Base-by-base conservation (phyloP, 2,888 invertebrate genomes). In the Diarsia mendica region DNA sequence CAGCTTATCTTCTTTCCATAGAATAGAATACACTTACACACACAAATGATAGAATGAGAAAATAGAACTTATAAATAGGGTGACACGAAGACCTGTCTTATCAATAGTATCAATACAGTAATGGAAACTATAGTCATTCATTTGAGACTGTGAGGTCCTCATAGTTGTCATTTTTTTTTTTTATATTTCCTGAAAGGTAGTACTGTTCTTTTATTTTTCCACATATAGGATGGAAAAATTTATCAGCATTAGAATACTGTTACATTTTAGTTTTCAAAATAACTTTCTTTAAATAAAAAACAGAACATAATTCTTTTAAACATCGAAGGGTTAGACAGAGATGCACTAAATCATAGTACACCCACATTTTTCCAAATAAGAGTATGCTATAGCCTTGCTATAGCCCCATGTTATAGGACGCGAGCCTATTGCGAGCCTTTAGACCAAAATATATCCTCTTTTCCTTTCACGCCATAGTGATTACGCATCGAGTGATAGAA, bases 401-500 rank as follows among this genome's bases (percentile, higher is more conserved):
- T n/a, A n/a, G n/a, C n/a, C n/a, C n/a, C n/a, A n/a, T n/a, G n/a
- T n/a, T n/a, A n/a, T n/a, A n/a, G n/a, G n/a, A n/a, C n/a, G n/a
- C n/a, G n/a, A n/a, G n/a, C n/a, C n/a, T n/a, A n/a, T n/a, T n/a
- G n/a, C n/a, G n/a, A n/a, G n/a, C n/a, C n/a, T n/a, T n/a, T n/a
- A n/a, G n/a, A n/a, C 23, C 6, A 58, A 15, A 58, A 58, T 58
- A 18, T 58, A 66, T 15, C 15, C 49, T 23, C n/a, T 60, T 65
- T 49, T 53, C 49, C 18, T 75, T 69, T 61, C 49, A 61, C 68
- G 48, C 20, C 18, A n/a, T 44, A 48, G 23, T 55, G 49, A 76
- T 79, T 64, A 74, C 67, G 67, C 80, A 60, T 77, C 75, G 75
- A 83, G 76, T 84, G 79, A 80, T 83, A 84, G 83, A 77, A 82